These are phyloP conservation scores for Helostoma temminkii DNA, from an alignment of 2,797 vertebrate species.

Conservation along the genomic window DNA sequence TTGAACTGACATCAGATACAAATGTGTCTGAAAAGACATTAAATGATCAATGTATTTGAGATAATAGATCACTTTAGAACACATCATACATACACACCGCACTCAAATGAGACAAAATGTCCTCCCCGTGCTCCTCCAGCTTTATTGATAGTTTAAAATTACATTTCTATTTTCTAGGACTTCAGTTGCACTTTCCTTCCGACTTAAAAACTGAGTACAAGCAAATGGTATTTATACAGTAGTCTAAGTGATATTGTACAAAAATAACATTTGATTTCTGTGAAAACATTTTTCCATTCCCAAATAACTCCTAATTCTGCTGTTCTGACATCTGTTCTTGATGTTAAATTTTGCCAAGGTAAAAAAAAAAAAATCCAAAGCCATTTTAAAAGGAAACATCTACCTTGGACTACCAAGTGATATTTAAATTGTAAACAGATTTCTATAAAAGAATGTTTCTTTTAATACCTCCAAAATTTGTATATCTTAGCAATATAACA, in stretches of 20 bases:
- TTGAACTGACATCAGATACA: too few relatives aligned
- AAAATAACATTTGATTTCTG: slow-evolving; percentile 99
- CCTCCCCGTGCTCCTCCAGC: slow-evolving; percentile 99
- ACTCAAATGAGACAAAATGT: slow-evolving; percentile 76
- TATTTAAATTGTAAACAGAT: slow-evolving; percentile 86
- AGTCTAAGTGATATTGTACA: slow-evolving; percentile 99
- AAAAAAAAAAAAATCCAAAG: slow-evolving; percentile 81
- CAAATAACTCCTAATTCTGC: slow-evolving; percentile 95
- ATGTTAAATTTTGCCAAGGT: slow-evolving; percentile 86
- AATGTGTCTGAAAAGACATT: too few relatives aligned
- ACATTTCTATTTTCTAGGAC: slow-evolving; percentile 99
- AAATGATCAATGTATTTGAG: too few relatives aligned
- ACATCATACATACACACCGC: too few relatives aligned
- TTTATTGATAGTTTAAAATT: slow-evolving; percentile 99
- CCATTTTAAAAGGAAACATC: slow-evolving; percentile 75
- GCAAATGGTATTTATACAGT: slow-evolving; percentile 99
- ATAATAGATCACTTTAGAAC: too few relatives aligned
- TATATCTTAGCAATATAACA: slow-evolving; percentile 83
- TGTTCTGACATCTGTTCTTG: slow-evolving; percentile 79
- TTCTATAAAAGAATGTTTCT: slow-evolving; percentile 83
- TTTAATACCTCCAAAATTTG: slow-evolving; percentile 79
- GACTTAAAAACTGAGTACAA: slow-evolving; percentile 99
- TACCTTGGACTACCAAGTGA: slow-evolving; percentile 87
- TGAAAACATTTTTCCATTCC: slow-evolving; percentile 97
- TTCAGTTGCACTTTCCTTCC: slow-evolving; percentile 99